These are phyloP conservation scores for Peromyscus melanophrys DNA, from an alignment of 2,797 vertebrate species.

Conservation along the genomic window DNA sequence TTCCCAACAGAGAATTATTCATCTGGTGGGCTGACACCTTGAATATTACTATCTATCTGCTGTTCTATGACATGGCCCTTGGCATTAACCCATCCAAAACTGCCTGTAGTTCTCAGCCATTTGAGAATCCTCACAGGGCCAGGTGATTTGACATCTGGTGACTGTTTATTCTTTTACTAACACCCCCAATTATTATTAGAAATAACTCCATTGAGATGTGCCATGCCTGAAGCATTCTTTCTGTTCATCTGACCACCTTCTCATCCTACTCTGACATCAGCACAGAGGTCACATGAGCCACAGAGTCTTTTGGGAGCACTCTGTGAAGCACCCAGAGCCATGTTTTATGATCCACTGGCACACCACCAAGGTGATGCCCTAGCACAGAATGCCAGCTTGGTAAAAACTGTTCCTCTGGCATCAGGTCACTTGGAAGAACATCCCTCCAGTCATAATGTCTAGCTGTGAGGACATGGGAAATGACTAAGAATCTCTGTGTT, in stretches of 20 bases:
- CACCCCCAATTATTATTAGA: not conserved
- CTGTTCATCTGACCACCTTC: not conserved
- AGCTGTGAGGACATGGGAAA: not conserved
- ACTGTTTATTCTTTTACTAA: not conserved
- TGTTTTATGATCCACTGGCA: no score
- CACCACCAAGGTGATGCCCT: no score
- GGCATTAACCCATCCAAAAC: not conserved
- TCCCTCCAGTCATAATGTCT: no score
- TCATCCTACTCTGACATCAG: not conserved
- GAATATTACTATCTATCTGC: no score
- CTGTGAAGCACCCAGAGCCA: no score
- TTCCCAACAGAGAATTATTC: no score
- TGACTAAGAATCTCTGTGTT: not conserved
- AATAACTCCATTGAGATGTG: not conserved
- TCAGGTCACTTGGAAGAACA: no score
- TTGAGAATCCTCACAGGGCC: not conserved
- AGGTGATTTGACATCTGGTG: not conserved
- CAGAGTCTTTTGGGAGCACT: not conserved
- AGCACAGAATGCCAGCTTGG: no score
- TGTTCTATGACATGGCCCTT: no score
- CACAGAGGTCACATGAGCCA: not conserved
- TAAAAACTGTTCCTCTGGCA: no score
- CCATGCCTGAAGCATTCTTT: not conserved
- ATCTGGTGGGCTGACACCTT: no score
- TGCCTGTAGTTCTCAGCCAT: not conserved